Evolutionary conservation across 2,888 invertebrate species (phyloP).

Genomic region (Xylophagus ater): DNA sequence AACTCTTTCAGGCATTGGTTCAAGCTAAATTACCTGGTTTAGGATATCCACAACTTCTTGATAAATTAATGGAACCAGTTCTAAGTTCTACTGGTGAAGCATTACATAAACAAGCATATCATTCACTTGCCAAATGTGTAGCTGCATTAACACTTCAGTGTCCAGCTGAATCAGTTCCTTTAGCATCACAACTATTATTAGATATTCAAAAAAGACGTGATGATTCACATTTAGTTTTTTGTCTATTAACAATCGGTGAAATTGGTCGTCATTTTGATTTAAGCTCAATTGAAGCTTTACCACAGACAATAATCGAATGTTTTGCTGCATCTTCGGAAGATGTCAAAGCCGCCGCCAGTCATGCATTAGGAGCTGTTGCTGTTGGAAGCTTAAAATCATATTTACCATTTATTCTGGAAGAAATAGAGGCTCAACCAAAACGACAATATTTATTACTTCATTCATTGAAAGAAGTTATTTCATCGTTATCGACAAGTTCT

Average conservation of each 20-base stretch:
- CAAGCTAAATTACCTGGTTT: conserved; percentile 68
- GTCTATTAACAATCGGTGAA: conserved; percentile 90
- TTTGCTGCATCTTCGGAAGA: conserved; percentile 91
- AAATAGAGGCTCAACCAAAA: conserved; percentile 89
- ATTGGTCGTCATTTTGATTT: conserved; percentile 88
- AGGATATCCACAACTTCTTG: conserved; percentile 69
- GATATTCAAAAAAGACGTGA: conserved; percentile 59
- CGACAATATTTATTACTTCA: conserved; percentile 92
- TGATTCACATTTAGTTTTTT: conserved; percentile 83
- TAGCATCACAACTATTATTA: conserved; percentile 54
- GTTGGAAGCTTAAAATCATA: conserved; percentile 91
- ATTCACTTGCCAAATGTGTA: conserved; percentile 92
- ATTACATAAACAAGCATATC: conserved; percentile 69
- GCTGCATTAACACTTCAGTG: conserved; percentile 83
- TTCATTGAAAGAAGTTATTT: conserved; percentile 93
- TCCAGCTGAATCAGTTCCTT: conserved; percentile 54
- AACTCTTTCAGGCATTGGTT: conserved; percentile 87
- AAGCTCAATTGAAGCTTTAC: conserved; percentile 60
- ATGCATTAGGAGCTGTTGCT: conserved; percentile 90
- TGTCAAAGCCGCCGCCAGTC: conserved; percentile 94
- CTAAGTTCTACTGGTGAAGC: conserved; percentile 41
- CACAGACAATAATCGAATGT: conserved; percentile 70
- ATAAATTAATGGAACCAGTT: conserved; percentile 64
- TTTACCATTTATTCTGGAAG: conserved; percentile 85
- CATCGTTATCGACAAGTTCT: conserved; percentile 64